Conservation (phyloP, 1,140 invertebrate genomes). For the Musca domestica region DNA sequence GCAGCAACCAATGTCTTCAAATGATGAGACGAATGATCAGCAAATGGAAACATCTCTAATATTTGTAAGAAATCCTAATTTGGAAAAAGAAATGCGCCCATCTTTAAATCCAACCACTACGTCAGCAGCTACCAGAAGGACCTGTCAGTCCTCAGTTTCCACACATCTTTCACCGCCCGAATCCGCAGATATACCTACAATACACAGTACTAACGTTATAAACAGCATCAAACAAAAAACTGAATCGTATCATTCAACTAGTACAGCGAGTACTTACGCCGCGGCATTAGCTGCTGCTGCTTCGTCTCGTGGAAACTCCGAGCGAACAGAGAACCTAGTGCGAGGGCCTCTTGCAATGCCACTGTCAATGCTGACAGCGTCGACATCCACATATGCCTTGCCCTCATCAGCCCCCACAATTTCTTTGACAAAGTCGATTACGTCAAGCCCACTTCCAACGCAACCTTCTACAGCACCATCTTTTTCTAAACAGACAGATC, state of each 20-base stretch:
- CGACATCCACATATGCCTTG: constrained; percentile 34
- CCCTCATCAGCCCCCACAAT: constrained; percentile 24
- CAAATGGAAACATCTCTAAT: constrained; percentile 39
- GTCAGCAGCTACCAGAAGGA: background rate
- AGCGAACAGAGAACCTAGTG: constrained; percentile 30
- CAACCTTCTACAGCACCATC: constrained; percentile 28
- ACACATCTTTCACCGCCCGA: background rate
- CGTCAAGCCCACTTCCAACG: constrained; percentile 19
- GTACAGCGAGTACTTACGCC: background rate
- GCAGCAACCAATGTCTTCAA: constrained; percentile 39
- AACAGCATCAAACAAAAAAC: no score
- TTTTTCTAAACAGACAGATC: background rate
- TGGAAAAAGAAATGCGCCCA: constrained; percentile 2
- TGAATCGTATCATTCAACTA: background rate
- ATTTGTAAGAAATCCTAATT: constrained; percentile 13
- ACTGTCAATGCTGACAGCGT: constrained; percentile 31
- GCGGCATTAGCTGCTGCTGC: background rate
- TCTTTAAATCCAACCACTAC: background rate
- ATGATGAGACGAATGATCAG: constrained; percentile 24
- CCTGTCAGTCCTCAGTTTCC: background rate
- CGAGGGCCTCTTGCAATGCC: constrained; percentile 47
- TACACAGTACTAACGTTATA: constrained; percentile 7
- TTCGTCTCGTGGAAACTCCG: constrained; percentile 3
- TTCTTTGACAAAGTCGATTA: constrained; percentile 11
- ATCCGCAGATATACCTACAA: constrained; percentile 6